Conservation (phyloP, 2,113 vertebrate species). For the Empidonax traillii region DNA sequence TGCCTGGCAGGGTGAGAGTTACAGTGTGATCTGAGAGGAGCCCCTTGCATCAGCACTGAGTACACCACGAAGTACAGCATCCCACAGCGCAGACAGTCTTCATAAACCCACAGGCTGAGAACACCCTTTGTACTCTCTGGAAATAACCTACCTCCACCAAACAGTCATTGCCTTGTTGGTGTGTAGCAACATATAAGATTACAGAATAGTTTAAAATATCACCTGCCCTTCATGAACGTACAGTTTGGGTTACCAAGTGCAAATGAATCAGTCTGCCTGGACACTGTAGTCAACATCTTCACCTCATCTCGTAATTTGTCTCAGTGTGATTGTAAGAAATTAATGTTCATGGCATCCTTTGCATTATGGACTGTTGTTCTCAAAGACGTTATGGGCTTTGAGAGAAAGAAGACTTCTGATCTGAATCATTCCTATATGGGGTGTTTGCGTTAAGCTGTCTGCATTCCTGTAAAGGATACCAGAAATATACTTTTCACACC, state of each 20-base stretch:
- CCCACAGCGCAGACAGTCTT: neutral
- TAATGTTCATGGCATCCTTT: neutral
- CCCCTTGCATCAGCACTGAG: accelerated
- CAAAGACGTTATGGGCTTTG: neutral
- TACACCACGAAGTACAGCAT: neutral
- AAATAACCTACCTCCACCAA: neutral
- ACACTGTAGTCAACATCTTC: neutral
- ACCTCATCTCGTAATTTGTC: neutral
- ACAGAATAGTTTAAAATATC: neutral
- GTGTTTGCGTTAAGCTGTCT: neutral
- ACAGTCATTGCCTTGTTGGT: neutral
- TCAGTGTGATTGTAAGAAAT: neutral
- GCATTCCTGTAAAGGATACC: neutral
- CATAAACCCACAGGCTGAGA: neutral
- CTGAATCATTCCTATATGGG: neutral
- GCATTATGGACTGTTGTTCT: neutral
- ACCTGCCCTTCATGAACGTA: neutral
- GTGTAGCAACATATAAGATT: neutral
- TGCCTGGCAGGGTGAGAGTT: neutral
- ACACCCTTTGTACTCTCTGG: neutral
- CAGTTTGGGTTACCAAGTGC: neutral
- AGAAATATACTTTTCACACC: constrained; percentile 31
- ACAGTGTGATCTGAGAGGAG: neutral
- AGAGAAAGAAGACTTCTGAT: neutral
- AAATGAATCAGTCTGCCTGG: neutral